Evolutionary conservation across 1,140 invertebrate species (phyloP).

Genomic region (Andricus grossulariae): DNA sequence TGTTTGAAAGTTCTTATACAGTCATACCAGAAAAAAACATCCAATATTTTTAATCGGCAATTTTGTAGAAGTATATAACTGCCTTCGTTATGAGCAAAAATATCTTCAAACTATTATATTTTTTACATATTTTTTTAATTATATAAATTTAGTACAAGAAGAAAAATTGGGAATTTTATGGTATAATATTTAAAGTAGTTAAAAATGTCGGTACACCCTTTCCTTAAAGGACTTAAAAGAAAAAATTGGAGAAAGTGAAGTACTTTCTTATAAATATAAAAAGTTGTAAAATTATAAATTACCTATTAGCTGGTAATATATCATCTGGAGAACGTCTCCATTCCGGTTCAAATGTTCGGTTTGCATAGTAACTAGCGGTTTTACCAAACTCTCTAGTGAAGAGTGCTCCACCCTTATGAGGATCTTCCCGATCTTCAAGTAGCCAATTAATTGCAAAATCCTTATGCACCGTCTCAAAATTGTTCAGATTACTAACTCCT

Average conservation of each 20-base stretch:
- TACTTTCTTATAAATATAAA: not conserved
- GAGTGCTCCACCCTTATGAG: constrained; percentile 80
- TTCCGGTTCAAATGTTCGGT: constrained; percentile 86
- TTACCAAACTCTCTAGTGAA: constrained; percentile 88
- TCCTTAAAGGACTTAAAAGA: too few relatives aligned
- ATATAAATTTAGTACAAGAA: too few relatives aligned
- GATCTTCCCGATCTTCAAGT: constrained; percentile 85
- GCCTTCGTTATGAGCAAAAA: too few relatives aligned
- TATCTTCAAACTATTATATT: too few relatives aligned
- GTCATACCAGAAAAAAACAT: too few relatives aligned
- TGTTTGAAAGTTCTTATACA: too few relatives aligned
- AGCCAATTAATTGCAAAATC: constrained; percentile 88
- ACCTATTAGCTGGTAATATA: constrained; percentile 85
- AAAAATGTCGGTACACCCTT: not conserved
- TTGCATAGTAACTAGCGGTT: constrained; percentile 86
- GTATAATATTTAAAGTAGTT: not conserved
- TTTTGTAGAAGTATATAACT: too few relatives aligned
- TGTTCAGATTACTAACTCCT: constrained; percentile 78
- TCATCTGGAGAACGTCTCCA: constrained; percentile 81
- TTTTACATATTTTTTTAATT: too few relatives aligned
- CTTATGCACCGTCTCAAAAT: constrained; percentile 84
- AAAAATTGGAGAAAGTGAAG: too few relatives aligned
- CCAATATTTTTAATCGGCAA: too few relatives aligned
- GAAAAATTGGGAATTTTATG: too few relatives aligned
- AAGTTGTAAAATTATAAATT: constrained; percentile 40